phyloP scores from a whole-genome alignment of 2,888 invertebrate genomes.

The Sipha maydis region DNA sequence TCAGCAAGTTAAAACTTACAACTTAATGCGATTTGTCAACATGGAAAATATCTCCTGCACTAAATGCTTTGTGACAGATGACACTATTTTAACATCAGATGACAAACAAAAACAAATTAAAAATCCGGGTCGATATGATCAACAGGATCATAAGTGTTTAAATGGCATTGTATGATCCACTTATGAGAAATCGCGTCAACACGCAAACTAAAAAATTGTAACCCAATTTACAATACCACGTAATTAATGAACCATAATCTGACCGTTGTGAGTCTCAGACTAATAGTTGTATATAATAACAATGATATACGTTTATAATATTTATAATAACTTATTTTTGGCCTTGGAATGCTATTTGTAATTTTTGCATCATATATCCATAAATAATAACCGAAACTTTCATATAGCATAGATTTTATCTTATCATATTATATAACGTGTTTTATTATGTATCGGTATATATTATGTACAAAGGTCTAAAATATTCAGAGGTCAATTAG shows the following conservation, averaged over 20 bases:
- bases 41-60: neutral
- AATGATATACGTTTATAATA: constrained; percentile 28
- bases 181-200: neutral
- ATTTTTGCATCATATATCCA: constrained; percentile 23
- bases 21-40: neutral
- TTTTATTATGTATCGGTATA: neutral
- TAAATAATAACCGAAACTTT: neutral
- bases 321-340: constrained; percentile 9
- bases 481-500: constrained; percentile 1
- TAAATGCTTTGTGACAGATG: too few relatives aligned
- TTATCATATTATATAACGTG: neutral
- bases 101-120: constrained; percentile 16
- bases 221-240: neutral
- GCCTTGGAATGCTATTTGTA: constrained; percentile 16
- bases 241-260: constrained; percentile 11
- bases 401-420: neutral
- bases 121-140: constrained; percentile 42
- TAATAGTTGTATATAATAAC: constrained; percentile 17
- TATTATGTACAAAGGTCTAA: constrained; percentile 7
- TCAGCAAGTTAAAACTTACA: neutral
- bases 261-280: neutral
- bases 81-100: neutral
- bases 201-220: constrained; percentile 8
- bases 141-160: constrained; percentile 16
- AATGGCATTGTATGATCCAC: constrained; percentile 35